Evolutionary conservation across 2,797 vertebrate species (phyloP), one percentile per base, ranked within the genome.

Genomic region (Enteromius fasciolatus): DNA sequence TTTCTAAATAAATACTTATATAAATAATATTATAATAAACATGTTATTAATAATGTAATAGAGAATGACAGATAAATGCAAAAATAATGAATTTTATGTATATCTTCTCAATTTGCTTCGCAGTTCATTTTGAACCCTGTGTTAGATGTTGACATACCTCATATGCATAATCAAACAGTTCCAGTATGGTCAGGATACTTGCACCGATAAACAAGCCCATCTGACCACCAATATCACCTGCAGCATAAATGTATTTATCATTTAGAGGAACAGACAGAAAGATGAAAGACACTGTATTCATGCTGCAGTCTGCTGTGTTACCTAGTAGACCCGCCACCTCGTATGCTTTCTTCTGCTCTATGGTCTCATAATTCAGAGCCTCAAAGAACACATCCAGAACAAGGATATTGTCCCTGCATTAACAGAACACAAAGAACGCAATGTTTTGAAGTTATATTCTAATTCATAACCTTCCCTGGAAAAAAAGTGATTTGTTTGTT

Each of bases 161-260:
- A 1, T 99, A 99, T 67, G 97, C 95, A 31, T 99, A 99, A 92
- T 99, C 98, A 12, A 99, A 98, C 76, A 99, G 95, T 89, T 99
- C 98, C 74, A 99, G 95, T 67, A 99, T 95, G 0, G 98, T 99
- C 85, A 99, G 95, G 90, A 99, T 96, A 77, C 98, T 99, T 90
- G 98, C 98, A 41, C 98, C 98, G 0, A 99, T 99, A 91, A 99
- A 99, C 78, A 99, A 94, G 41, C 98, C 98, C 98, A 99, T 99
- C 94, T 99, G 98, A 86, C 98, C 98, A 36, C 98, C 98, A 0
- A 99, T 99, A 91, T 99, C 98, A 90, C 98, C 98, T 99, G 92
- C 39, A 84, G 81, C 70, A 84, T 25, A 85, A 75, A 82, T 17
- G 18, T 10, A 54, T 67, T 57, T 44, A 68, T 76, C 73, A 76